Percentiles rank a stretch among this genome's conserved stretches.
Conservation (phyloP, 2,113 vertebrate species). For the Poeciliopsis occidentalis region DNA sequence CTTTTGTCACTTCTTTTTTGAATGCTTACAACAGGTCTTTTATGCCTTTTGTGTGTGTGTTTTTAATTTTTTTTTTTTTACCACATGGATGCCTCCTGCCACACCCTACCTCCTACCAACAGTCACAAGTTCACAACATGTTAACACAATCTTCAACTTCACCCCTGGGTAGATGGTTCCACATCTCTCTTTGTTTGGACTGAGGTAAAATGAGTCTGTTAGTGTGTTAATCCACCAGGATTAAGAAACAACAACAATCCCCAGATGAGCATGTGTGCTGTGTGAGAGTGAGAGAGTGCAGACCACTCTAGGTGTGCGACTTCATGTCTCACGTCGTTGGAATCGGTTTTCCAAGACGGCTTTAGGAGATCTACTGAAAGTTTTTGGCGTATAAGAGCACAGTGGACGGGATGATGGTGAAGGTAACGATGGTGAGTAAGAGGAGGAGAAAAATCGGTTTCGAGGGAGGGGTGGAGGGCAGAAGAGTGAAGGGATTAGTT, state of each 20-base stretch:
- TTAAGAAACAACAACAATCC: slow-evolving; percentile 78
- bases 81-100: slow-evolving; percentile 1
- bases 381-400: neutral
- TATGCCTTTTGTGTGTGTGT: neutral
- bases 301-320: slow-evolving; percentile 4
- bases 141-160: slow-evolving; percentile 76
- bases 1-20: neutral
- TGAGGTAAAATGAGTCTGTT: slow-evolving; percentile 80
- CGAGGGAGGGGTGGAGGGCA: slow-evolving; percentile 57
- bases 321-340: slow-evolving; percentile 31
- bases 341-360: neutral
- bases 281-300: slow-evolving; percentile 37
- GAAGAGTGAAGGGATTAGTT: slow-evolving; percentile 79
- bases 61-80: neutral
- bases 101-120: slow-evolving; percentile 14
- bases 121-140: slow-evolving; percentile 42
- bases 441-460: slow-evolving; percentile 58
- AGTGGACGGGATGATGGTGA: slow-evolving; percentile 3
- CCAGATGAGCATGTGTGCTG: slow-evolving; percentile 57
- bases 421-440: slow-evolving; percentile 32
- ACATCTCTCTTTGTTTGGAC: slow-evolving; percentile 77
- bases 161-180: slow-evolving; percentile 68
- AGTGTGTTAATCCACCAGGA: slow-evolving; percentile 77
- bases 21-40: slow-evolving; percentile 38
- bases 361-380: neutral